These are phyloP conservation scores for Chascanopsetta lugubris DNA, from an alignment of 2,113 vertebrate genomes.

Conservation along the genomic window DNA sequence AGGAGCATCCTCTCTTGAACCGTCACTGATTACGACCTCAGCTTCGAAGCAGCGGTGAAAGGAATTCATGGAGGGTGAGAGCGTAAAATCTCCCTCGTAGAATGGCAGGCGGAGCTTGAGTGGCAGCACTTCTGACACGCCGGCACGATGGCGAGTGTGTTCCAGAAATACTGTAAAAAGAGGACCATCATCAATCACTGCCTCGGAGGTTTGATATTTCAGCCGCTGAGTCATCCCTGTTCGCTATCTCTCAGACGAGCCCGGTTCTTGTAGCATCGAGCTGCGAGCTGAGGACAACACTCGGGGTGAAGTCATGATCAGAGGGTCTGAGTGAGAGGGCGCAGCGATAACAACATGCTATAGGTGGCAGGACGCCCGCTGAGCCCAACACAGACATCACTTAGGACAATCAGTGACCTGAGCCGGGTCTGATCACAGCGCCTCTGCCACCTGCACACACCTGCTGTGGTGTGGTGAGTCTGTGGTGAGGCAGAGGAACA, in stretches of 20 bases:
- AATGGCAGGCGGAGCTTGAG: constrained; percentile 24
- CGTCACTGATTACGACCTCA: background rate
- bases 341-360: constrained; percentile 1
- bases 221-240: constrained; percentile 11
- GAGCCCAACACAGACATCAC: constrained; percentile 32
- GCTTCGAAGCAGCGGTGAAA: constrained; percentile 23
- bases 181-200: constrained; percentile 34
- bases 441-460: constrained; percentile 46
- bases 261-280: constrained; percentile 2
- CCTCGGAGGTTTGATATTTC: constrained; percentile 9
- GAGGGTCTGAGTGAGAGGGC: background rate
- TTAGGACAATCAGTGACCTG: constrained; percentile 48
- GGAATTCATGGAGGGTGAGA: constrained; percentile 17
- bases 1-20: background rate
- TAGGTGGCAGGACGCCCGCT: constrained; percentile 14
- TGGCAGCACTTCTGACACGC: constrained; percentile 41
- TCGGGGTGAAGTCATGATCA: background rate
- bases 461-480: constrained; percentile 39
- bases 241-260: constrained; percentile 30
- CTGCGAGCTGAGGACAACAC: background rate
- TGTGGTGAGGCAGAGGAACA: constrained; percentile 57
- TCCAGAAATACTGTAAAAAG: constrained; percentile 38
- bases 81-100: constrained; percentile 32
- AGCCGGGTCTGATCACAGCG: constrained; percentile 45
- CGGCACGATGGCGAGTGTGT: background rate